A percentile compares a stretch with the other conserved stretches of the same genome.
phyloP scores from a whole-genome alignment of 2,888 invertebrate genomes.

The Scaptomyza cyrtandrae region DNA sequence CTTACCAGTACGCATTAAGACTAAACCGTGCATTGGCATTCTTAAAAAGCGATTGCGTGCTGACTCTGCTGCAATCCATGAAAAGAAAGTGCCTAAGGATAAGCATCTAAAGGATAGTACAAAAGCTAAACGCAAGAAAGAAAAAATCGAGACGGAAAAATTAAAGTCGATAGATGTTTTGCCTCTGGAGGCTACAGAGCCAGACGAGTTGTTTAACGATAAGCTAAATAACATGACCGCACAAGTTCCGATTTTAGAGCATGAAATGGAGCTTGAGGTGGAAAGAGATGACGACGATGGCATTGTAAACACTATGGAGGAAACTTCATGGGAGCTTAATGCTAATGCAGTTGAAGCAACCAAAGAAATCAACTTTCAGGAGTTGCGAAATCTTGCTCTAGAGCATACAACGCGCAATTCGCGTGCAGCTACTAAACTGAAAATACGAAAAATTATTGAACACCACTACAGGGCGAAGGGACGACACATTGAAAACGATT shows the following conservation, averaged over 20 bases:
- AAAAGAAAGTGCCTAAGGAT: slow-evolving; percentile 14
- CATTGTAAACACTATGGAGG: slow-evolving; percentile 69
- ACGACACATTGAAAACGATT: slow-evolving; percentile 80
- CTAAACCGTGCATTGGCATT: slow-evolving; percentile 92
- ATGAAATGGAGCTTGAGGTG: background rate
- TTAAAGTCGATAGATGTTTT: background rate
- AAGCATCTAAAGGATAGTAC: slow-evolving; percentile 20
- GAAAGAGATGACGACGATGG: slow-evolving; percentile 74
- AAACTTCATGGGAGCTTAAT: slow-evolving; percentile 61
- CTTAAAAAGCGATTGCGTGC: slow-evolving; percentile 87
- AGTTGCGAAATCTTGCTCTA: slow-evolving; percentile 80
- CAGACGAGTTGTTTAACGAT: slow-evolving; percentile 8
- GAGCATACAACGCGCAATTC: slow-evolving; percentile 76
- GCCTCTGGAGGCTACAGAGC: background rate
- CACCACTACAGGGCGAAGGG: slow-evolving; percentile 82
- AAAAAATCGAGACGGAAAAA: slow-evolving; percentile 14
- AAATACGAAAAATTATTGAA: slow-evolving; percentile 81
- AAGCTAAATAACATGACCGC: background rate
- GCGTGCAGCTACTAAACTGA: slow-evolving; percentile 80
- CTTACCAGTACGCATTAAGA: slow-evolving; percentile 92
- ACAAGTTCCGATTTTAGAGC: background rate
- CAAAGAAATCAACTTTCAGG: slow-evolving; percentile 83
- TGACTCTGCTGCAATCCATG: background rate
- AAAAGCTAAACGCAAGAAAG: slow-evolving; percentile 34
- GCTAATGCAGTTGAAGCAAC: slow-evolving; percentile 31